Evolutionary conservation across 2,888 invertebrate species (phyloP), one percentile per base, ranked within the genome.

Genomic region (Mellilla xanthometata): DNA sequence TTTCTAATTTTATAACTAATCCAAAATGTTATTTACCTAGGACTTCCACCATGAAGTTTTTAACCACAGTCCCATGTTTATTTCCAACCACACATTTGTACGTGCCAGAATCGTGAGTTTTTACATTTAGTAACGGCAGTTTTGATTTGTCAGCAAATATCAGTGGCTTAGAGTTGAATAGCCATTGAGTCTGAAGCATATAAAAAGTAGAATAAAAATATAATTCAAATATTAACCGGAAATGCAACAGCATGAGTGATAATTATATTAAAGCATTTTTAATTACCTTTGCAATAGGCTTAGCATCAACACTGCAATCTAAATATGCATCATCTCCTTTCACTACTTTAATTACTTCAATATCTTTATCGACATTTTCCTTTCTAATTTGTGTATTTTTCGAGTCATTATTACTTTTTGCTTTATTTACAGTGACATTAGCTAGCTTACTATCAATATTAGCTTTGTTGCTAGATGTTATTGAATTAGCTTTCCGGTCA

Each of bases 71-170:
- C 0, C 93, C 93, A 22, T 92, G 91, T 11, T 68, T 60, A 60
- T 93, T 94, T 44, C 76, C 79, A 0, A 89, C 93, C 0, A 91
- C 72, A 64, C 93, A 94, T 28, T 77, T 76, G 62, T 87, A 88
- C 0, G 50, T 45, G 6, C 89, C 90, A 0, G 70, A 61, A 39
- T 81, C 68, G 1, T 61, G 72, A 1, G 58, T 36, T 10, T 76
- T 72, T 0, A 76, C 53, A 32, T 81, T 75, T 2, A 76, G 50
- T 8, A 85, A 26, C 34, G 70, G 76, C n/a, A 87, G 49, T 0
- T 60, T 60, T 0, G 65, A 56, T 2, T 66, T 71, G 35, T 81
- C 76, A 51, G 83, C 80, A n/a, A 81, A 81, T 2, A 79, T 35
- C 9, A 86, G 43, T 0, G 63, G 58, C 36, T 76, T 77, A 0